Base-by-base conservation (phyloP, 64 coral and sea anemone species). In the Actinia equina region DNA sequence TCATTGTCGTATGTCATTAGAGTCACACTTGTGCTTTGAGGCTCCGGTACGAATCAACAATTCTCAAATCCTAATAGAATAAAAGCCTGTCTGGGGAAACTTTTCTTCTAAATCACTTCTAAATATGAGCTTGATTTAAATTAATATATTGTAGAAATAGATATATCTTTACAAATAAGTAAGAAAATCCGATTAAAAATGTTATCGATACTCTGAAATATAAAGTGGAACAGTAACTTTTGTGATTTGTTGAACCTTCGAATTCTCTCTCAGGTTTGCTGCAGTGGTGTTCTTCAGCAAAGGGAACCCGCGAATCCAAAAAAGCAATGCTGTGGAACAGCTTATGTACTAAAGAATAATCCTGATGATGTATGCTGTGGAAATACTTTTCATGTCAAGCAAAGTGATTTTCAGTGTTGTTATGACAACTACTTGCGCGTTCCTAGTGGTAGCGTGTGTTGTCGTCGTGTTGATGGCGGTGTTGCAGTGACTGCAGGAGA, bases 401-500 rank as follows among this genome's bases (percentile, higher is more conserved):
- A 77, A 51, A 54, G 84, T 30, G 86, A 93, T 52, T 91, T 92
- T 51, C 85, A 91, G 22, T 99, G 97, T 93, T 99, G 97, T 79
- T 82, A 95, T 99, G 91, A 91, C 60, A 90, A 93, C 85, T 99
- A 99, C 82, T 77, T 95, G 6, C 88, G 88, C 17, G 93, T 99
- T 18, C 80, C 88, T 55, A 86, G 93, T 27, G 93, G 97, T 45
- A 83, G 85, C 25, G 91, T 93, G 1, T 99, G 97, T 86, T 99
- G 97, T 18, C 93, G 59, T 9, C 83, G 87, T 37, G 69, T 44
- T 71, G 87, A 80, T 82, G 93, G 95, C 43, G 80, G 91, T 53
- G 82, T 77, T 77, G 79, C 84, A 55, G 91, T 92, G 62, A 93
- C 88, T n/a, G 63, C 71, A 27, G 97, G 97, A 13, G 89, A 95